A percentile compares a stretch with the other conserved stretches of the same genome.
phyloP scores from a whole-genome alignment of 1,140 invertebrate species.

The Ips typographus region DNA sequence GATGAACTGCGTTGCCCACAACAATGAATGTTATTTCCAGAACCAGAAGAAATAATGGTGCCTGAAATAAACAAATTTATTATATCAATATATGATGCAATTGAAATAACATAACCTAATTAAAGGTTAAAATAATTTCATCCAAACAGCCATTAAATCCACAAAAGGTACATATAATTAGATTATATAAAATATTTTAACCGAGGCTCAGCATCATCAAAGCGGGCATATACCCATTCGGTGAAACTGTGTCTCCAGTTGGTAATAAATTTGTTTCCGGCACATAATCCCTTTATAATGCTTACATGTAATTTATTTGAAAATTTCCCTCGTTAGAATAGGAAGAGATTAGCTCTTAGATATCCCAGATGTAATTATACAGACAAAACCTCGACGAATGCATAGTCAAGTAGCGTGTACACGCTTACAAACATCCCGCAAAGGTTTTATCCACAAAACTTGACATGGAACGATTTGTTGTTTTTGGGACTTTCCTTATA shows the following conservation, averaged over 20 bases:
- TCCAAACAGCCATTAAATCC: too few species aligned
- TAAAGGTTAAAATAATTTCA: too few species aligned
- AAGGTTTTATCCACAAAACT: slow-evolving; percentile 16
- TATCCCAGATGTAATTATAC: slow-evolving; percentile 17
- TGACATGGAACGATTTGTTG: not conserved
- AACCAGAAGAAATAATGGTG: slow-evolving; percentile 45
- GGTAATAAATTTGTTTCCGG: slow-evolving; percentile 12
- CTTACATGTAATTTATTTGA: slow-evolving; percentile 12
- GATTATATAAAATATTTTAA: too few species aligned
- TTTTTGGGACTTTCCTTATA: not conserved
- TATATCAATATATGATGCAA: too few species aligned
- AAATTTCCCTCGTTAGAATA: slow-evolving; percentile 13
- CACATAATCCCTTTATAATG: slow-evolving; percentile 15
- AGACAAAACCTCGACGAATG: slow-evolving; percentile 16
- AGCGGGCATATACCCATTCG: not conserved
- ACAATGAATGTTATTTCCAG: slow-evolving; percentile 47
- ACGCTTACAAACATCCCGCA: slow-evolving; percentile 5
- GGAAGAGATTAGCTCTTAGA: slow-evolving; percentile 11
- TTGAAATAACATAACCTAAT: too few species aligned
- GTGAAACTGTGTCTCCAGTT: slow-evolving; percentile 1
- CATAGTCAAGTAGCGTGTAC: slow-evolving; percentile 6
- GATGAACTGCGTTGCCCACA: slow-evolving; percentile 47
- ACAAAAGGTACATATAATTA: too few species aligned
- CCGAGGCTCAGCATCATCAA: too few species aligned
- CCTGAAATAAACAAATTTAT: slow-evolving; percentile 42